Evolutionary conservation across 2,113 vertebrate genomes (phyloP), one percentile per base, ranked within the genome.

Genomic region (Elephas maximus): DNA sequence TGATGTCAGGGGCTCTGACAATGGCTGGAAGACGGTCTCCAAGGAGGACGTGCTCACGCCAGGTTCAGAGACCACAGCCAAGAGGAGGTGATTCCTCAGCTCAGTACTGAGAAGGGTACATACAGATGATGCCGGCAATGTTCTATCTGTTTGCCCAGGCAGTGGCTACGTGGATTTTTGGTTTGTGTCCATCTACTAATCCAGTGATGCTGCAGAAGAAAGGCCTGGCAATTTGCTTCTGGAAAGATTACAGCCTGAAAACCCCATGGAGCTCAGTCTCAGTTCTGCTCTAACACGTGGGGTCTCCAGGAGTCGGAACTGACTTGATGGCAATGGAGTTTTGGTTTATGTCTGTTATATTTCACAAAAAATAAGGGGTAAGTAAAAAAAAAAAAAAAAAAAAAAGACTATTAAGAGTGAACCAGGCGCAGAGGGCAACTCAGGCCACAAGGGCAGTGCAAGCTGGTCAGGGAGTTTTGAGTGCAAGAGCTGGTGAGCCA

Each of bases 11-110:
- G 10, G 51, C 9, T 18, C 0, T 15, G 9, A 74, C 3, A 23
- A 45, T 3, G 15, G 1, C 14, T 8, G n/a, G n/a, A 10, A 28
- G 45, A 8, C 6, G n/a, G n/a, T 62, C 4, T 2, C 26, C 2
- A 2, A 91, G 2, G 21, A 77, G 33, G 44, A 8, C 6, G 5
- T 41, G 17, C 6, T 33, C 15, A n/a, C 2, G 17, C 18, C 18
- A 18, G 37, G 12, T 69, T 88, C 83, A 88, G 45, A 41, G 69
- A 44, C 48, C 7, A 48, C 10, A 6, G 12, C 60, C 8, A 28
- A 65, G 44, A 41, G n/a, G 79, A 74, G 20, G 33, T 10, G 67
- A 51, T 21, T 53, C 60, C 37, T 37, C 41, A 60, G 33, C 48
- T 28, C 6, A n/a, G 6, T 11, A 0, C 44, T 79, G 23, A 63